These are phyloP conservation scores for Aphidius ervi DNA, from an alignment of 1,140 invertebrate species.

Conservation along the genomic window DNA sequence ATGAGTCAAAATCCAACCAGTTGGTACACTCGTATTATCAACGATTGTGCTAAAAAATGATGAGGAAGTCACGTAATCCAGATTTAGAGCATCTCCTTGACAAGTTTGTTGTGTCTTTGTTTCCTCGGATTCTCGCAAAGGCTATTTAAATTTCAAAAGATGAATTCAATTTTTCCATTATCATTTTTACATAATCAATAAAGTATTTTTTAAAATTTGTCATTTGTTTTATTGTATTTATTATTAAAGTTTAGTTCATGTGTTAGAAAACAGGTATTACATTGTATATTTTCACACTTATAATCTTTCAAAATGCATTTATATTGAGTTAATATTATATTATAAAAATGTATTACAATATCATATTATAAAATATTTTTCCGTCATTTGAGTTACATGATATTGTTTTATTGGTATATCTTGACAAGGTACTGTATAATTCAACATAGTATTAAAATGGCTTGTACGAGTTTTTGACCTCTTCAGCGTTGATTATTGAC, in stretches of 20 bases:
- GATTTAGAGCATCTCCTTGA: constrained; percentile 44
- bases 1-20: constrained; percentile 40
- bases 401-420: too few relatives aligned
- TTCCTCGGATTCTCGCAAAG: constrained; percentile 37
- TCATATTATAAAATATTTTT: too few relatives aligned
- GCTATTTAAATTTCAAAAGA: constrained; percentile 24
- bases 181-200: not conserved
- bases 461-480: not conserved
- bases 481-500: constrained; percentile 39
- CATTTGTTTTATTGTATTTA: too few relatives aligned
- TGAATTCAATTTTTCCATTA: not conserved
- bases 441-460: not conserved
- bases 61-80: constrained; percentile 46
- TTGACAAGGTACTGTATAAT: not conserved
- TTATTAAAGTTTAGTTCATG: too few relatives aligned
- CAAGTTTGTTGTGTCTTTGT: constrained; percentile 38
- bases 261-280: too few relatives aligned
- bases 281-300: not conserved
- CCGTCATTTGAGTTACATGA: not conserved
- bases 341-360: too few relatives aligned
- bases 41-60: too few relatives aligned
- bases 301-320: not conserved
- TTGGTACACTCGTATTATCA: constrained; percentile 26
- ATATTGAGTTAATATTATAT: too few relatives aligned
- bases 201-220: too few relatives aligned